Evolutionary conservation across 2,888 invertebrate species (phyloP).

Genomic region (Serrognathus titanus): DNA sequence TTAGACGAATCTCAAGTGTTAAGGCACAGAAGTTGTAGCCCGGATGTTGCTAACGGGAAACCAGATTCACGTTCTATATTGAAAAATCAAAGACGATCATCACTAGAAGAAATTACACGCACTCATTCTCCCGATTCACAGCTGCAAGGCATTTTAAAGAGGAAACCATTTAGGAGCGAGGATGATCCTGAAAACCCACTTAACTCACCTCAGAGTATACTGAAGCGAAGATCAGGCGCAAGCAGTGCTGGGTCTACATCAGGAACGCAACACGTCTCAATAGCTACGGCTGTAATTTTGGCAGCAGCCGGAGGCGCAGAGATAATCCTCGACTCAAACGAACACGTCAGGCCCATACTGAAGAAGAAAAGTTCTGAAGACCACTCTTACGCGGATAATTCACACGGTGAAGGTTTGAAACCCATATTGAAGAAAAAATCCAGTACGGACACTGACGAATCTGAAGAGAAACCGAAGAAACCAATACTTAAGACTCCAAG

Average conservation of each 20-base stretch:
- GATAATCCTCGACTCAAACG: conserved; percentile 41
- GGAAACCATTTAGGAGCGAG: conserved; percentile 64
- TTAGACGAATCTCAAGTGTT: conserved; percentile 75
- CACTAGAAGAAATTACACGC: conserved; percentile 64
- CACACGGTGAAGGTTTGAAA: conserved; percentile 54
- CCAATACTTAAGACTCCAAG: conserved; percentile 74
- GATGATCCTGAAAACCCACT: conserved; percentile 59
- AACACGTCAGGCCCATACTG: conserved; percentile 69
- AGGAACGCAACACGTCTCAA: conserved; percentile 65
- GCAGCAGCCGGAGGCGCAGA: conserved; percentile 61
- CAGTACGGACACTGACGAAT: conserved; percentile 71
- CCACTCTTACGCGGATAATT: conserved; percentile 54
- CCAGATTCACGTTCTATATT: conserved; percentile 61
- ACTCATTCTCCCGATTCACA: conserved; percentile 63
- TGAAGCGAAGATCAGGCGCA: conserved; percentile 75
- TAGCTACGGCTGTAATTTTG: conserved; percentile 64
- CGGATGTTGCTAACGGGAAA: conserved; percentile 62
- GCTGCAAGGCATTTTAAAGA: conserved; percentile 66
- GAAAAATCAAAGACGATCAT: conserved; percentile 65
- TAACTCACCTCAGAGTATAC: conserved; percentile 70
- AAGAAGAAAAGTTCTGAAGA: conserved; percentile 81
- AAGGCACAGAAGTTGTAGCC: conserved; percentile 65
- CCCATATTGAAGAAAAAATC: conserved; percentile 88
- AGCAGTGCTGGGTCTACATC: conserved; percentile 54
- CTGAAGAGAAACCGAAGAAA: conserved; percentile 67